These are phyloP conservation scores for Lanius collurio DNA, from an alignment of 2,113 vertebrate species.

Conservation along the genomic window DNA sequence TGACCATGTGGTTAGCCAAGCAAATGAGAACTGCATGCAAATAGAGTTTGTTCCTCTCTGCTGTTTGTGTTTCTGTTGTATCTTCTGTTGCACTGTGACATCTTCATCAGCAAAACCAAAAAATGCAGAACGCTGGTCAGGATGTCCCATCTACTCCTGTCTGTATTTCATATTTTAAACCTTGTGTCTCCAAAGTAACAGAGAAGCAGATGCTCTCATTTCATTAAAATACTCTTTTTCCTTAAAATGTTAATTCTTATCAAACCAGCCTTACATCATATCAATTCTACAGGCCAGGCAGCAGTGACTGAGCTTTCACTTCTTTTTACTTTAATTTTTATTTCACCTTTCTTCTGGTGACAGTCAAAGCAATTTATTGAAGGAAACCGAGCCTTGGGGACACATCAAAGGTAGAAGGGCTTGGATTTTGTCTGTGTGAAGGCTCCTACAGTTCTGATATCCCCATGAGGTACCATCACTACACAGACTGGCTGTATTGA, in stretches of 20 bases:
- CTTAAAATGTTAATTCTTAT: neutral
- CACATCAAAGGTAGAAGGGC: neutral
- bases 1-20: neutral
- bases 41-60: neutral
- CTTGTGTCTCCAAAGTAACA: neutral
- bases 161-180: neutral
- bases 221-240: neutral
- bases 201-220: neutral
- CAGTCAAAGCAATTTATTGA: neutral
- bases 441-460: neutral
- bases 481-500: neutral
- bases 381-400: neutral
- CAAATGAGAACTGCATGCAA: neutral
- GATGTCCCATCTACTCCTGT: neutral
- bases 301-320: neutral
- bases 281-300: neutral
- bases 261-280: neutral
- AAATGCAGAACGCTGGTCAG: neutral
- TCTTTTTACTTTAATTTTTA: neutral
- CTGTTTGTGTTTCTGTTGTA: neutral
- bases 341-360: neutral
- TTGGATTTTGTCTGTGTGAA: neutral
- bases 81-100: neutral
- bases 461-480: neutral
- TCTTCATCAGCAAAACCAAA: neutral